These are phyloP conservation scores for Lepidochrysops patricia DNA, from an alignment of 2,888 invertebrate species.

Conservation along the genomic window DNA sequence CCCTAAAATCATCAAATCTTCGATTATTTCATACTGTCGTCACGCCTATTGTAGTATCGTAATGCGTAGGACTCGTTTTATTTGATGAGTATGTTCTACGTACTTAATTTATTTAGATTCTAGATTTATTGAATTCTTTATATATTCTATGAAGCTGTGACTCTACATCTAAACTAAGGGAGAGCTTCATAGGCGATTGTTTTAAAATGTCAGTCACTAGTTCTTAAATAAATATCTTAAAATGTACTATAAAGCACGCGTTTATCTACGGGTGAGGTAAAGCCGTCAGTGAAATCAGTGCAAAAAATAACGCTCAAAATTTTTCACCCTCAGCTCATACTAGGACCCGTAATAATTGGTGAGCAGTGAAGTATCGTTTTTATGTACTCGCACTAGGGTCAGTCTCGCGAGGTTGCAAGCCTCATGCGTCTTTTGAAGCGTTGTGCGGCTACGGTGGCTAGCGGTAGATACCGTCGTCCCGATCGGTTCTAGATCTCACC, in stretches of 20 bases:
- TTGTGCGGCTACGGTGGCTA: constrained; percentile 25
- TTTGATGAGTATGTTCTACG: neutral
- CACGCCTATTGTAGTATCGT: too few relatives aligned
- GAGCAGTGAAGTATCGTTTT: neutral
- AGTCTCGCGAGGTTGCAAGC: neutral
- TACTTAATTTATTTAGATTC: neutral
- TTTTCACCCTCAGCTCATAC: neutral
- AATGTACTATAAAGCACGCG: constrained; percentile 7
- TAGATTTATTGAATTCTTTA: too few relatives aligned
- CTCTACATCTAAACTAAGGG: neutral
- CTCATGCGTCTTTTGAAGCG: constrained; percentile 24
- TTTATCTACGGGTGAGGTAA: constrained; percentile 12
- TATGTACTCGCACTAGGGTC: neutral
- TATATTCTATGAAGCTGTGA: neutral
- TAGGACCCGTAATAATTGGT: neutral
- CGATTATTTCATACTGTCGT: too few relatives aligned
- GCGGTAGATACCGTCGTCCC: constrained; percentile 19
- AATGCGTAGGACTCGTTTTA: too few relatives aligned
- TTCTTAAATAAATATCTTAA: neutral
- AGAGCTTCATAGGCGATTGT: neutral
- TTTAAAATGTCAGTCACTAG: neutral
- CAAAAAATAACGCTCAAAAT: neutral
- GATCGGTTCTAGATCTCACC: constrained; percentile 29
- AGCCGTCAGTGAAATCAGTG: neutral
- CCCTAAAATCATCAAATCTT: too few relatives aligned